phyloP scores from a whole-genome alignment of 2,797 vertebrate genomes.

The Parambassis ranga region DNA sequence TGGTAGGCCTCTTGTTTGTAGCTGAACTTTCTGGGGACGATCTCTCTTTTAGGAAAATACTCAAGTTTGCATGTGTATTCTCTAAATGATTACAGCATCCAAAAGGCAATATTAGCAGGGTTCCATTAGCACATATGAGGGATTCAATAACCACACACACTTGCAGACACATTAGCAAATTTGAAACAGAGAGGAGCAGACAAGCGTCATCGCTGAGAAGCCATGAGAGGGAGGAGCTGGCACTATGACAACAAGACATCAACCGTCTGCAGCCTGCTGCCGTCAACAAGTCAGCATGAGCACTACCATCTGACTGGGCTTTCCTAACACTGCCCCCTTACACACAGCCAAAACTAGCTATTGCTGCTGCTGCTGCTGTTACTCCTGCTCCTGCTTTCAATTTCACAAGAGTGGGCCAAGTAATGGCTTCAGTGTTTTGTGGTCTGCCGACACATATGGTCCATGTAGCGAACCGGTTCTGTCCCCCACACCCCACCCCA shows the following conservation, averaged over 20 bases:
- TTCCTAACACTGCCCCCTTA: slow-evolving; percentile 52
- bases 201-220: slow-evolving; percentile 48
- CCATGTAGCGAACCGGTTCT: slow-evolving; percentile 58
- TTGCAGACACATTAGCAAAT: slow-evolving; percentile 44
- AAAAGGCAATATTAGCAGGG: neutral
- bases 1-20: slow-evolving; percentile 2
- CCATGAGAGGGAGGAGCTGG: slow-evolving; percentile 54
- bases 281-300: slow-evolving; percentile 72
- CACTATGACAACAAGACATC: slow-evolving; percentile 65
- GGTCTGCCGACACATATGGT: slow-evolving; percentile 79
- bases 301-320: slow-evolving; percentile 71
- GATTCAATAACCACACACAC: slow-evolving; percentile 32
- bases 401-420: slow-evolving; percentile 69
- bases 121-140: neutral
- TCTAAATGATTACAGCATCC: neutral
- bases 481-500: neutral
- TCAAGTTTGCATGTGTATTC: neutral
- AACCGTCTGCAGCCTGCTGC: slow-evolving; percentile 60
- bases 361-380: slow-evolving; percentile 61
- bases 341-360: slow-evolving; percentile 67
- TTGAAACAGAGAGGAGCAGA: slow-evolving; percentile 46
- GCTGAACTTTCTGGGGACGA: neutral
- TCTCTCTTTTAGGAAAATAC: neutral
- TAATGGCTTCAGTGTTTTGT: slow-evolving; percentile 78
- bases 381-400: slow-evolving; percentile 78